phyloP scores from a whole-genome alignment of 2,888 invertebrate species.

The Ceratothoa steindachneri region DNA sequence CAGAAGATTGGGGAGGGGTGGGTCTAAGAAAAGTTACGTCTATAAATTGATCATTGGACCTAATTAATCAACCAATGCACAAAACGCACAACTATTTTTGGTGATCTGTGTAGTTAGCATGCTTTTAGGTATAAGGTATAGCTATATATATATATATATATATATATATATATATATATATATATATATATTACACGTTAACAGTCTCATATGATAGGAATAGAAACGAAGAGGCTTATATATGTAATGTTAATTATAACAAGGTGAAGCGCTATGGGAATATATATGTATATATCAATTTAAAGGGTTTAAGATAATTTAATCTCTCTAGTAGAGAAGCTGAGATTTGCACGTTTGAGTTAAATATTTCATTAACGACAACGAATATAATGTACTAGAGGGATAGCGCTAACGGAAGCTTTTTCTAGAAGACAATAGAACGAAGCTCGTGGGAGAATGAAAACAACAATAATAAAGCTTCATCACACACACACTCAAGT shows the following conservation, averaged over 20 bases:
- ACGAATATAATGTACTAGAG: constrained; percentile 6
- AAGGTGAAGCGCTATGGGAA: not conserved
- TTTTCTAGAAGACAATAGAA: constrained; percentile 5
- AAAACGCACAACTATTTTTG: constrained; percentile 4
- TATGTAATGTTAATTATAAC: not conserved
- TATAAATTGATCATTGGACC: not conserved
- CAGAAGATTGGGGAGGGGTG: not conserved
- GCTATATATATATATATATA: not conserved
- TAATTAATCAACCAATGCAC: not conserved
- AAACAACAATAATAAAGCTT: constrained; percentile 2
- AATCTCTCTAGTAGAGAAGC: not conserved
- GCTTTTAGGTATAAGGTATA: not conserved
- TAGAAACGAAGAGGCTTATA: not conserved
- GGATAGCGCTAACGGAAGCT: constrained; percentile 9
- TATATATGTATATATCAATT: not conserved
- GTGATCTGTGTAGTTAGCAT: constrained; percentile 7
- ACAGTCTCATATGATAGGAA: not conserved
- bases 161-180: not conserved
- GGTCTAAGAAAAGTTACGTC: not conserved
- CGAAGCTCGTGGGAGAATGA: constrained; percentile 6
- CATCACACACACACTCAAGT: constrained; percentile 9
- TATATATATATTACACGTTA: not conserved
- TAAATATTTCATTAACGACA: constrained; percentile 6
- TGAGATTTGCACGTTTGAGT: constrained; percentile 2
- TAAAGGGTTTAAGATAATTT: not conserved